Evolutionary conservation across 2,797 vertebrate genomes (phyloP), one percentile per base, ranked within the genome.

Genomic region (Thaleichthys pacificus): DNA sequence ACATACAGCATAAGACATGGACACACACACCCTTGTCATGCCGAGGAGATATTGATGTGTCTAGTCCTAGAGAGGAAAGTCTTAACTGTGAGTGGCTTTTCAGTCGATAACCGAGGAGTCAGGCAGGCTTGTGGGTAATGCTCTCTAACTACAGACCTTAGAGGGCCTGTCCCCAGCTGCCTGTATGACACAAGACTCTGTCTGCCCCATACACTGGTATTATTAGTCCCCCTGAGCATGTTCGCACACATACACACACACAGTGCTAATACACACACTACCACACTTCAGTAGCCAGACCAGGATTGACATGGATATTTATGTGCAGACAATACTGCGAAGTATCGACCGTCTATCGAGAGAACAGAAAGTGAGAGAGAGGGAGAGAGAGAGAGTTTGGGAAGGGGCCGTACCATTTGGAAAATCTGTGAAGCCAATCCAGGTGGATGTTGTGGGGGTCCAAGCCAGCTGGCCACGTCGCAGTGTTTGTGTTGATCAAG

Each of bases 41-140:
- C 54, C 63, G 70, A 32, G 79, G 63, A 72, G 75, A 80, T 86
- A 88, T 89, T 80, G 86, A 91, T 84, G 75, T 47, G 19, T 38
- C 42, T 11, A 35, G 26, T 85, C 77, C 78, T 79, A n/a, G 58
- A 0, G 79, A 81, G 83, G 79, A 38, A 71, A 49, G 68, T 17
- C 57, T 30, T 38, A 47, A 73, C 67, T 80, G 71, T 63, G 80
- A 79, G 79, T 74, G 76, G 73, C 15, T 76, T 70, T 28, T 51
- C 61, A 85, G 85, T 91, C 89, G n/a, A 88, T 90, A 81, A 60
- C 65, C 81, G 69, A 21, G 72, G 84, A 87, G 90, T 81, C 91
- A 42, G 54, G 1, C 8, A 68, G 87, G 72, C 87, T 81, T 77
- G 73, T 70, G 51, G 76, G 17, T 88, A 87, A 89, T 86, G 85